phyloP scores from a whole-genome alignment of 2,113 vertebrate genomes.

The human (Homo sapiens) region DNA sequence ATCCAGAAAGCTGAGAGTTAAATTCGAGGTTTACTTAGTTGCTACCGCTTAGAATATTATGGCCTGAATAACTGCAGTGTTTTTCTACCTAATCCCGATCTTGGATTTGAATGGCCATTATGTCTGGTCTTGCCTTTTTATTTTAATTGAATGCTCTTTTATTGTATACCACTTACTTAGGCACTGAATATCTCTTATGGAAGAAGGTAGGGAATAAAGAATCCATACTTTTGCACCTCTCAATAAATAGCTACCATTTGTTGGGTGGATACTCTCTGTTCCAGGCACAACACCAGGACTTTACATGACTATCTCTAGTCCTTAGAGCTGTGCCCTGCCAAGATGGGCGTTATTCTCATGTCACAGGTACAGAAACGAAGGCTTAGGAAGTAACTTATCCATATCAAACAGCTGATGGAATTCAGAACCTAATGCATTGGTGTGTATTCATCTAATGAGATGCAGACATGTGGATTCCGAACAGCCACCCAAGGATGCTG shows the following conservation, averaged over 20 bases:
- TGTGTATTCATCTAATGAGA: not conserved
- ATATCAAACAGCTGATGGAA: not conserved
- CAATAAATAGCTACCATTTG: not conserved
- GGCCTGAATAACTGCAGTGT: not conserved
- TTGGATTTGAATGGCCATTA: not conserved
- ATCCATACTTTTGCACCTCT: not conserved
- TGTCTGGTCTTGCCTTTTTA: not conserved
- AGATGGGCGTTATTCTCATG: not conserved
- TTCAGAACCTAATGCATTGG: not conserved
- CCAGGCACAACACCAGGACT: not conserved
- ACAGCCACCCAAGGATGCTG: not conserved
- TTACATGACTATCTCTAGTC: not conserved
- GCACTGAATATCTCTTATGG: not conserved
- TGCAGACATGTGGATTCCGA: not conserved
- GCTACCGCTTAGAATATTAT: not conserved
- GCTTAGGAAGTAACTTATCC: not conserved
- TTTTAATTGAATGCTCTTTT: not conserved
- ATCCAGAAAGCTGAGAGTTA: not conserved
- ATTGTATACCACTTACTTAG: not conserved
- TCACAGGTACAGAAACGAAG: not conserved
- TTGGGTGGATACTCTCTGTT: not conserved
- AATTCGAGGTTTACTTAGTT: not conserved
- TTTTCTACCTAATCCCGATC: not conserved
- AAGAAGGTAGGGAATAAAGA: not conserved
- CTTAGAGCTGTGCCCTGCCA: not conserved